Evolutionary conservation across 2,797 vertebrate species (phyloP).

Genomic region (Carapus acus): DNA sequence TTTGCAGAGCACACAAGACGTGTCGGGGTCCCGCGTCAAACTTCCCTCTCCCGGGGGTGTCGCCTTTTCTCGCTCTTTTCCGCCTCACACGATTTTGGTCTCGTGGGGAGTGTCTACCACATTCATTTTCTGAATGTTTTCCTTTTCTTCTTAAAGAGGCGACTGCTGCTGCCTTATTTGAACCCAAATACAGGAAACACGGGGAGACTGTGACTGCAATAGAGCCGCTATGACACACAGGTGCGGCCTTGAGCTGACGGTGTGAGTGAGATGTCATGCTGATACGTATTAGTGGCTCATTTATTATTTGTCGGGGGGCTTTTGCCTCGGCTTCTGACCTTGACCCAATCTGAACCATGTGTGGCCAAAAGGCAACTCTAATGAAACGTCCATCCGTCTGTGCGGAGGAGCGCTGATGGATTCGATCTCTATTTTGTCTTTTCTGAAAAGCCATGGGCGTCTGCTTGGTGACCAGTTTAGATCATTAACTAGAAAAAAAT

Average conservation of each 20-base stretch:
- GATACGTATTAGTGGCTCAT: slow-evolving; percentile 59
- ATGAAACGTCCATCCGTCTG: too few species aligned
- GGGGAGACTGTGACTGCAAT: slow-evolving; percentile 10
- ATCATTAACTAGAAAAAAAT: too few species aligned
- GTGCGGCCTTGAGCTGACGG: slow-evolving; percentile 21
- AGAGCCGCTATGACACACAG: slow-evolving; percentile 3
- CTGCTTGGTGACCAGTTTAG: too few species aligned
- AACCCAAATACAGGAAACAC: neutral
- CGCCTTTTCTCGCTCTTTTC: slow-evolving; percentile 42
- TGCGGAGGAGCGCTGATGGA: too few species aligned
- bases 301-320: too few species aligned
- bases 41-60: slow-evolving; percentile 55
- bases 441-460: neutral
- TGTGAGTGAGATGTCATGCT: slow-evolving; percentile 56
- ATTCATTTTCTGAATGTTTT: neutral
- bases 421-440: neutral
- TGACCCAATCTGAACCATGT: slow-evolving; percentile 64
- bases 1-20: slow-evolving; percentile 64
- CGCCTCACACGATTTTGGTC: slow-evolving; percentile 1
- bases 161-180: neutral
- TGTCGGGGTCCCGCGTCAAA: slow-evolving; percentile 48
- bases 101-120: slow-evolving; percentile 17
- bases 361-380: slow-evolving; percentile 54
- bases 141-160: neutral
- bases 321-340: slow-evolving; percentile 56